Base-by-base conservation (phyloP, 2,797 vertebrate species). In the Petrocephalus schoutedeni region DNA sequence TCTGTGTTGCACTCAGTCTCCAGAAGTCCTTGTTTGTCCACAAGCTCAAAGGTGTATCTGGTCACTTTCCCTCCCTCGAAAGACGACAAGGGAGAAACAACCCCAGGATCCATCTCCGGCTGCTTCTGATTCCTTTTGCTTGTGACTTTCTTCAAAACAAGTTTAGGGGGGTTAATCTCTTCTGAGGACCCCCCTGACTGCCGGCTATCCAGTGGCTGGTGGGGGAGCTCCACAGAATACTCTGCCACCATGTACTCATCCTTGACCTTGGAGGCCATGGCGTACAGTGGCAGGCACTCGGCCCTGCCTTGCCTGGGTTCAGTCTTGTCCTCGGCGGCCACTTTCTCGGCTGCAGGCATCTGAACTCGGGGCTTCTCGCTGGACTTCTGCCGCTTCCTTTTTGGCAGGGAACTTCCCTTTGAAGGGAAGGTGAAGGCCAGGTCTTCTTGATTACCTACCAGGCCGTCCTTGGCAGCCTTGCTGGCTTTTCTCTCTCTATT, bases 221-320 rank as follows among this genome's bases (percentile, higher is more conserved):
- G 98, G 0, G 98, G 96, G 92, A 99, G 97, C 87, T 98, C 98
- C 54, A 98, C 96, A 0, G 97, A 96, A 61, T 99, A 99, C 90
- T 98, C 98, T 0, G 97, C 95, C 41, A 99, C 96, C 93, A 98
- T 97, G 9, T 98, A 99, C 86, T 99, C 98, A 10, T 99, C 98
- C 93, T 99, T 99, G 51, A 99, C 97, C 95, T 99, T 99, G 91
- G 98, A 96, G 91, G 97, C 95, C 74, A 97, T 95, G 2, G 96
- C 94, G 80, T 96, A 99, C 80, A 99, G 96, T 90, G 97, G 97
- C 93, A 98, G 95, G 90, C 96, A 96, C 94, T 98, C 97, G 1
- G 94, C 96, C 93, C 98, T 98, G 90, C 95, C 94, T 89, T 95
- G 96, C 91, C 96, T 96, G 91, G 96, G 95, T 56, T 97, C 97